Evolutionary conservation across 2,888 invertebrate species (phyloP).

Genomic region (Orthonevra nobilis): DNA sequence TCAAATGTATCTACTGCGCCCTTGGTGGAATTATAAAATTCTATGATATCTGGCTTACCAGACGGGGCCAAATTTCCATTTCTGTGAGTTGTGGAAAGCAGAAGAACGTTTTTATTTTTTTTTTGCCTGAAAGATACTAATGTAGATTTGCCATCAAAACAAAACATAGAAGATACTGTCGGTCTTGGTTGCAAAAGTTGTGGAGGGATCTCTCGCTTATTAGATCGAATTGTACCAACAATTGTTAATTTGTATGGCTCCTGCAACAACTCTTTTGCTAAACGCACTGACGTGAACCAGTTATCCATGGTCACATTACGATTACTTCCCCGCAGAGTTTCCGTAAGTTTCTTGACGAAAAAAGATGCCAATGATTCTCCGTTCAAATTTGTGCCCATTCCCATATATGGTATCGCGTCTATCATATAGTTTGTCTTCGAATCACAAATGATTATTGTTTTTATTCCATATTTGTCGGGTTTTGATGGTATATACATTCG

Average conservation of each 20-base stretch:
- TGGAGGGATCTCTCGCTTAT: too few relatives aligned
- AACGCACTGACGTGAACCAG: conserved; percentile 75
- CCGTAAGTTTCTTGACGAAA: conserved; percentile 13
- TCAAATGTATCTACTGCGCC: too few relatives aligned
- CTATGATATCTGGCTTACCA: conserved; percentile 2
- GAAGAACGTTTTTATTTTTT: background rate
- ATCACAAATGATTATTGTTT: too few relatives aligned
- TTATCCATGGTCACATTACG: conserved; percentile 73
- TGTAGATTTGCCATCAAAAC: too few relatives aligned
- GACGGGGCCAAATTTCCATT: background rate
- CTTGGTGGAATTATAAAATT: background rate
- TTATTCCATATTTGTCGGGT: too few relatives aligned
- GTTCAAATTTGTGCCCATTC: too few relatives aligned
- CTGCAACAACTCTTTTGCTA: conserved; percentile 72
- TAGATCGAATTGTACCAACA: too few relatives aligned
- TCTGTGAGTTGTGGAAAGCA: background rate
- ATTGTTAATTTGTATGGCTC: conserved; percentile 71
- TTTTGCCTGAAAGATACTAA: background rate
- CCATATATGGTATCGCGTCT: too few relatives aligned
- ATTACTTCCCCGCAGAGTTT: conserved; percentile 17
- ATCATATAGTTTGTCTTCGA: too few relatives aligned
- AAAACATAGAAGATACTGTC: too few relatives aligned
- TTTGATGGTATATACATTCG: too few relatives aligned
- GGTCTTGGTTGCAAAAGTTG: too few relatives aligned
- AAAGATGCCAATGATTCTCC: conserved; percentile 20